Percentiles rank a stretch among this genome's conserved stretches.
Conservation (phyloP, 2,113 vertebrate genomes). For the Apteryx mantelli region DNA sequence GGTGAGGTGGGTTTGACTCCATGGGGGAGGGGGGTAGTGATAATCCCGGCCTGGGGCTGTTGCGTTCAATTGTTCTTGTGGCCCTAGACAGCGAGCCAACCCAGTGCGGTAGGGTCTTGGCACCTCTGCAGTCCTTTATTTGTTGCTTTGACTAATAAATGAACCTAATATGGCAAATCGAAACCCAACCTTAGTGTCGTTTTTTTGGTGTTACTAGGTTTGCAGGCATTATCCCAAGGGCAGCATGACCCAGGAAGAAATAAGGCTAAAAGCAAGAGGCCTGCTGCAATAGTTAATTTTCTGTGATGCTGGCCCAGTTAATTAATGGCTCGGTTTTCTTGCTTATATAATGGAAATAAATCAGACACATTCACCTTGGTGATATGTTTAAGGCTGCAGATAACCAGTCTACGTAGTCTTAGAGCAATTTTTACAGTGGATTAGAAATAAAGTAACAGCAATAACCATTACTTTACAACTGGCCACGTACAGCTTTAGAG, state of each 20-base stretch:
- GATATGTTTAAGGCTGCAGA: accelerated
- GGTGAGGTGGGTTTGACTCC: background rate
- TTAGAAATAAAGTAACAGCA: background rate
- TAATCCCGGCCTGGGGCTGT: too few relatives aligned
- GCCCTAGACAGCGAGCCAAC: background rate
- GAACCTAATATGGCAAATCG: background rate
- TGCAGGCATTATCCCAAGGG: background rate
- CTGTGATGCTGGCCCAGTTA: too few relatives aligned
- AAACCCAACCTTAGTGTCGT: background rate
- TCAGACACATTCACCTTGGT: accelerated
- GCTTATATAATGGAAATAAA: accelerated
- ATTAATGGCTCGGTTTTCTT: background rate
- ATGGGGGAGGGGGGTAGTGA: background rate
- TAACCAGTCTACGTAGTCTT: background rate
- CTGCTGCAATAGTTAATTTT: background rate
- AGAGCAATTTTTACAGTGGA: accelerated
- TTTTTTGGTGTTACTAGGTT: too few relatives aligned
- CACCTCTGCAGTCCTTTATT: too few relatives aligned
- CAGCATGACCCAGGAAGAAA: background rate
- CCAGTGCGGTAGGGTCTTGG: too few relatives aligned
- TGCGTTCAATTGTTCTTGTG: background rate
- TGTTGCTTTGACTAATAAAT: too few relatives aligned
- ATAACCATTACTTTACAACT: accelerated
- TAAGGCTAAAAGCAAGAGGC: background rate
- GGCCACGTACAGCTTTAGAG: background rate